Base-by-base conservation (phyloP, 2,113 vertebrate species). In the Phycodurus eques region DNA sequence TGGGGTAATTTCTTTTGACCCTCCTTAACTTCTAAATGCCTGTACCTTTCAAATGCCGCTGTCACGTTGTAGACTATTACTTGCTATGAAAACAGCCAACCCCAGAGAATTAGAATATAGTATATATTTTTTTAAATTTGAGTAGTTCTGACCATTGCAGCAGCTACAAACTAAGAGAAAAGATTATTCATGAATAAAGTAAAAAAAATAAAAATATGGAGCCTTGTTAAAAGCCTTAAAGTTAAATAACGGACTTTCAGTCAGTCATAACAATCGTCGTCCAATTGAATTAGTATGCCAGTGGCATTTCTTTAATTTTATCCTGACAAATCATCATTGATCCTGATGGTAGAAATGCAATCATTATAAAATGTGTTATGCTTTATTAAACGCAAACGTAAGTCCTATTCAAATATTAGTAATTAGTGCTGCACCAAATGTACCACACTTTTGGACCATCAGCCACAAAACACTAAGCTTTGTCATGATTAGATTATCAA, bases 351-450 rank as follows among this genome's bases (percentile, higher is more conserved):
- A 17, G 61, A 9, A 63, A 63, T 63, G 42, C 35, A 63, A 6
- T 63, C 61, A n/a, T 63, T 42, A 63, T 74, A 85, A 75, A 46
- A 77, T 83, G 75, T 73, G 61, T 66, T 72, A 83, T 56, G 53
- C 20, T 56, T 56, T 22, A 10, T 22, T 56, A 56, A 82, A 82
- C 81, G 84, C 73, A 83, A 87, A 86, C 80, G 47, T 62, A 83
- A 82, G 27, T 80, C 78, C 74, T 78, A 82, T 86, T 79, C 80
- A 72, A 83, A 82, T 85, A 83, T 82, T 81, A 76, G 66, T 69
- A 72, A 86, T 83, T 82, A 80, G 20, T 3, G 53, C n/a, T 56
- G 20, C 20, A 22, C 2, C 20, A 56, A 56, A 22, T 22, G n/a
- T 22, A 56, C 20, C 20, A n/a, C 10, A 56, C 53, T 22, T 22